These are phyloP conservation scores for Petrocephalus sullivani DNA, from an alignment of 2,797 vertebrate genomes.

Conservation along the genomic window DNA sequence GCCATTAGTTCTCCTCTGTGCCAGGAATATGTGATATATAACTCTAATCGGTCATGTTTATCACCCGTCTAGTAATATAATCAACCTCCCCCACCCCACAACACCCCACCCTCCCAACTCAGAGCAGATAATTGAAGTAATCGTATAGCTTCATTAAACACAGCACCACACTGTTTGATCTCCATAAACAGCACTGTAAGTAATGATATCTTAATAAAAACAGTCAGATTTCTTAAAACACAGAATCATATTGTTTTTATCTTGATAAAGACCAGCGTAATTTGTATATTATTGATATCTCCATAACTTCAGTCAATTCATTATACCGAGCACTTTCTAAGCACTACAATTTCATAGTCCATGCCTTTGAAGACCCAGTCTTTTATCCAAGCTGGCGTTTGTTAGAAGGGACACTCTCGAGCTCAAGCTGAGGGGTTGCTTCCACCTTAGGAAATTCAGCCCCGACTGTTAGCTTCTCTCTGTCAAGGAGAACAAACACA, in stretches of 20 bases:
- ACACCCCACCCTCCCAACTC: background rate
- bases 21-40: slow-evolving; percentile 34
- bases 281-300: background rate
- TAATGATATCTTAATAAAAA: background rate
- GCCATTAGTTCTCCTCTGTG: slow-evolving; percentile 36
- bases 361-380: slow-evolving; percentile 40
- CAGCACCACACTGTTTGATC: background rate
- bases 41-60: background rate
- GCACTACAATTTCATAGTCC: background rate
- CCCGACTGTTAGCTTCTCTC: background rate
- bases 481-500: background rate
- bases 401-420: slow-evolving; percentile 16
- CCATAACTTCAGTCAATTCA: background rate
- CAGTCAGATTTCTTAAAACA: background rate
- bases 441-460: background rate
- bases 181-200: background rate
- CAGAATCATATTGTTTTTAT: background rate
- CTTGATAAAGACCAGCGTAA: background rate
- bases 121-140: background rate
- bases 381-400: slow-evolving; percentile 35
- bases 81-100: background rate
- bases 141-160: background rate
- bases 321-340: background rate
- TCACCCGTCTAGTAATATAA: background rate
- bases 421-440: background rate